These are phyloP conservation scores for Calliopsis andreniformis DNA, from an alignment of 1,140 invertebrate genomes.

Conservation along the genomic window DNA sequence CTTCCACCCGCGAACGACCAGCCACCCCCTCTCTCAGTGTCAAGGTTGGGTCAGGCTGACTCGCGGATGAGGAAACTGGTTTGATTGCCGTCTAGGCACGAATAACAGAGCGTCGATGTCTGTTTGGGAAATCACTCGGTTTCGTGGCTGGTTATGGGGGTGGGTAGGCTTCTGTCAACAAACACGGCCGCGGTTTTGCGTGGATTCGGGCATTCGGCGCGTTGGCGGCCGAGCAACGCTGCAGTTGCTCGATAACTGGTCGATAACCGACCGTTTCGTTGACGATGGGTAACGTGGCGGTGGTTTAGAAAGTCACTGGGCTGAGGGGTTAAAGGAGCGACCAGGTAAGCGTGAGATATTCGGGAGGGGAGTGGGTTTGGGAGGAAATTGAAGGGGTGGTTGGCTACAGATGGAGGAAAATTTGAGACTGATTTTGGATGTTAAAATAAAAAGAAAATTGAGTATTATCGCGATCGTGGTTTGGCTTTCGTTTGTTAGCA, in stretches of 20 bases:
- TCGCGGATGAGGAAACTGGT: constrained; percentile 30
- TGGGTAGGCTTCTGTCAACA: neutral
- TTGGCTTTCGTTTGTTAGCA: too few species aligned
- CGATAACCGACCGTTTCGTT: constrained; percentile 17
- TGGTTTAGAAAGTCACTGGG: too few species aligned
- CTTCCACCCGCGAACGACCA: constrained; percentile 53
- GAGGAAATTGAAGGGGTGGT: too few species aligned
- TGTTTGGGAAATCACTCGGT: constrained; percentile 29
- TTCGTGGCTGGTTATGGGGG: neutral
- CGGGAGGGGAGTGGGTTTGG: too few species aligned
- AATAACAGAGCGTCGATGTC: constrained; percentile 12
- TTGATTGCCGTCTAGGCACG: constrained; percentile 37
- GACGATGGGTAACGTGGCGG: neutral
- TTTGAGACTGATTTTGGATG: too few species aligned
- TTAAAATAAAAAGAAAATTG: too few species aligned
- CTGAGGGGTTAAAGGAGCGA: too few species aligned
- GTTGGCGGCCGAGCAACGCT: neutral
- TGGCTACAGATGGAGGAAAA: too few species aligned
- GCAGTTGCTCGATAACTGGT: constrained; percentile 4
- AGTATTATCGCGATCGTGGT: too few species aligned
- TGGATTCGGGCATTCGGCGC: neutral
- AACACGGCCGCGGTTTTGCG: constrained; percentile 7
- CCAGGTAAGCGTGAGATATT: too few species aligned
- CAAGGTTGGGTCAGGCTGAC: constrained; percentile 70
- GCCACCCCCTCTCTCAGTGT: constrained; percentile 68